Base-by-base conservation (phyloP, 2,888 invertebrate genomes). In the Pinctada fucata region DNA sequence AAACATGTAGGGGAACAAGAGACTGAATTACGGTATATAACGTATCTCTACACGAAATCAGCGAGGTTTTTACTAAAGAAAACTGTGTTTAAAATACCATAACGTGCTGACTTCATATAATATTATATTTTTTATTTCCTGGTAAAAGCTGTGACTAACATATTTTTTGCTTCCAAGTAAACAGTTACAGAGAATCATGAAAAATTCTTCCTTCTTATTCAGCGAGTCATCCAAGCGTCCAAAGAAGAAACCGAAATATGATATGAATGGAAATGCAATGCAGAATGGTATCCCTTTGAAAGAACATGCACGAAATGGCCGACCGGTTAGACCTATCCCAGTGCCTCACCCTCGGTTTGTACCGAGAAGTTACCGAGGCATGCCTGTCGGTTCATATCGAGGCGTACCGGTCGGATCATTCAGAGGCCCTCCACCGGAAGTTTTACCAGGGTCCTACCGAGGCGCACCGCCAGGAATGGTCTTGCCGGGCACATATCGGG, bases 241-340 rank as follows among this genome's bases (percentile, higher is more conserved):
- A 58, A 6, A 58, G 13, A 13, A 58, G 13, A 70, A 70, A 63
- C 65, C 73, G 48, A 74, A 74, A 74, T 66, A 74, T 66, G 74
- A 65, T 45, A 65, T 50, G 51, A 66, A 66, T 66, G 66, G 66
- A 31, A 65, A 74, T 49, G 66, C 64, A 31, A 65, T 45, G 13
- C 74, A 65, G 3, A 74, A 74, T 74, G 74, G 74, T 31, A 51
- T 74, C n/a, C 74, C 74, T 4, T 50, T 66, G 6, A 48, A 74
- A 13, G 49, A 65, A 66, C n/a, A 45, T n/a, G 65, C 49, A 4
- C 50, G 49, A 10, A 64, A 64, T n/a, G 64, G 64, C 5, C 16
- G 50, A 16, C 51, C 47, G 51, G 58, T 13, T n/a, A 47, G 50
- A 8, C 45, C 65, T 8, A 50, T 65, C 47, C 70, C 70, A 51